A percentile compares a stretch with the other conserved stretches of the same genome.
Evolutionary conservation across 2,888 invertebrate species (phyloP).

Genomic region (Drosophila nigricruria): DNA sequence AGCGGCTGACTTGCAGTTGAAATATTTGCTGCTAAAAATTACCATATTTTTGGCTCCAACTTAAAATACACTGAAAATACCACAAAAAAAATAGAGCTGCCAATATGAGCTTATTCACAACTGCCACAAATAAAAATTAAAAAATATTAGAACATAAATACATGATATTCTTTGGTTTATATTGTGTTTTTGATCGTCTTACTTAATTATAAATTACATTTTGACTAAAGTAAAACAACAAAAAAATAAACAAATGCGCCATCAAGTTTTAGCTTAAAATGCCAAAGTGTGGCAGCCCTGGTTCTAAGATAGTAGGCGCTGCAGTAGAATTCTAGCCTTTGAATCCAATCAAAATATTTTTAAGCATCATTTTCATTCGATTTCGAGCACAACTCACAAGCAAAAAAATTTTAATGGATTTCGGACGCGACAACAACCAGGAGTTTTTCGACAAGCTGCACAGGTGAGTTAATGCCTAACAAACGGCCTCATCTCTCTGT

Average conservation of each 20-base stretch:
- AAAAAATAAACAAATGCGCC: not conserved
- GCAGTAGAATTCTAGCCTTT: not conserved
- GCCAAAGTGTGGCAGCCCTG: not conserved
- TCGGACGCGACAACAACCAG: conserved; percentile 7
- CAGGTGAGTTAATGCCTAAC: conserved; percentile 12
- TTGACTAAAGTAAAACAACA: no score
- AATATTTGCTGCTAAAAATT: not conserved
- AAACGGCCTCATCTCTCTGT: not conserved
- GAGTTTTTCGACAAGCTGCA: conserved; percentile 28
- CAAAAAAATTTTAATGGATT: conserved; percentile 18
- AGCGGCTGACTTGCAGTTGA: not conserved
- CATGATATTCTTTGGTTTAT: no score
- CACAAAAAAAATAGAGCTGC: not conserved
- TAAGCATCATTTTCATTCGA: not conserved
- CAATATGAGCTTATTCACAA: not conserved
- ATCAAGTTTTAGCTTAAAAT: not conserved
- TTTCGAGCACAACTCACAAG: not conserved
- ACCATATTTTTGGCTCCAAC: no score
- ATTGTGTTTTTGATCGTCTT: no score
- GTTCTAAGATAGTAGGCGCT: not conserved
- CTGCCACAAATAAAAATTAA: not conserved
- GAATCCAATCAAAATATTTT: not conserved
- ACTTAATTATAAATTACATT: no score
- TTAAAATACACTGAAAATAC: not conserved
- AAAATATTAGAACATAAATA: no score